Base-by-base conservation (phyloP, 2,797 vertebrate species). In the Hippocampus kuda region DNA sequence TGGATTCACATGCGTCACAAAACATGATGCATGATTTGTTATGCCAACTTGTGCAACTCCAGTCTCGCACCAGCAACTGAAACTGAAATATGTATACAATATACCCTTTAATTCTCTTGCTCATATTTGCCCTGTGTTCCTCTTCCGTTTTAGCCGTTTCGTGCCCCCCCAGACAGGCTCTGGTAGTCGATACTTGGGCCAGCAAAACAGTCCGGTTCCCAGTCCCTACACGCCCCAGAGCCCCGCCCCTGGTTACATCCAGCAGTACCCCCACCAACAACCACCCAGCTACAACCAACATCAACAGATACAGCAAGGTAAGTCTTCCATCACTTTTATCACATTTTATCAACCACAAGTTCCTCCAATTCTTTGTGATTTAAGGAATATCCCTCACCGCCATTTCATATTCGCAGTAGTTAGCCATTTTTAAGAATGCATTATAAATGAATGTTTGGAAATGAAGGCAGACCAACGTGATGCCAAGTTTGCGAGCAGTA, bases 161-260 rank as follows among this genome's bases (percentile, higher is more conserved):
- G 95, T 95, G 85, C 90, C 94, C 60, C 93, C 94, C 49, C 94
- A 93, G 75, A 90, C 93, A 72, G 94, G 93, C 85, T 94, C 96
- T 85, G 92, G 93, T 88, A 94, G 92, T 88, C 92, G 95, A 87
- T 98, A 95, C 85, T 90, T 97, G 87, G 92, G 93, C 85, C 94
- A 95, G 82, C 95, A 96, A 89, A 94, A 91, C 83, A 98, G 96
- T 89, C 96, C 96, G 76, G 96, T 97, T 84, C 95, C 96, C 84
- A 98, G 95, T 87, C 96, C 96, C 42, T 98, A 98, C 86, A 94
- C 95, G 88, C 96, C 96, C 75, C 95, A 96, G 89, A 98, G 96
- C 30, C 96, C 96, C 81, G 94, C 88, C 62, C 67, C 94, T 65
- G 93, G 94, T 84, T 98, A 94, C 89, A 94, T 97, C 89, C 94